Evolutionary conservation across 2,888 invertebrate genomes (phyloP).

Genomic region (Athetis lepigone): DNA sequence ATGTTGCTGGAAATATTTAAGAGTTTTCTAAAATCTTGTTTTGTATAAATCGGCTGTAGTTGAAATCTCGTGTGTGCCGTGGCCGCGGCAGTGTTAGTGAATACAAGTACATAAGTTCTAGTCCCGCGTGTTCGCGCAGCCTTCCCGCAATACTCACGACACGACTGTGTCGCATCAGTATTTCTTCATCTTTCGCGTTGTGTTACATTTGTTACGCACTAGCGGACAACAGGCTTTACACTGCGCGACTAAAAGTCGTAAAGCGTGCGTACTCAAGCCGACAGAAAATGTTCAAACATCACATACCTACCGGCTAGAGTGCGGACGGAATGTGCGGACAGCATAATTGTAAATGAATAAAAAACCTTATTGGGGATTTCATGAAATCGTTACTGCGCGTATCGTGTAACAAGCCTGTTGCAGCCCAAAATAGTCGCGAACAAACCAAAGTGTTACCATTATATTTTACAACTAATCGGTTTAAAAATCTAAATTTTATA

Average conservation of each 20-base stretch:
- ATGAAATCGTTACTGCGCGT: too few species aligned
- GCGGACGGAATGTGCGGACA: too few species aligned
- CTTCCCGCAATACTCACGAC: slow-evolving; percentile 77
- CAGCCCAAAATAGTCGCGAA: slow-evolving; percentile 28
- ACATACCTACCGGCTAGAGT: too few species aligned
- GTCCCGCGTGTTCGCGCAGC: slow-evolving; percentile 75
- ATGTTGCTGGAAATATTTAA: not conserved
- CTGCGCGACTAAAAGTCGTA: not conserved
- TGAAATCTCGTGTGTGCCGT: too few species aligned
- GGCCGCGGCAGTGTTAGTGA: slow-evolving; percentile 7
- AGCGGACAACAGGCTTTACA: slow-evolving; percentile 7
- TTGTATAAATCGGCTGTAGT: not conserved
- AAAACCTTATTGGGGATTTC: not conserved
- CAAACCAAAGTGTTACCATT: slow-evolving; percentile 45
- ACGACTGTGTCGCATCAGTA: slow-evolving; percentile 61
- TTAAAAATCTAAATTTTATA: slow-evolving; percentile 14
- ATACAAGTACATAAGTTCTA: slow-evolving; percentile 71
- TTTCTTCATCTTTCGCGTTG: slow-evolving; percentile 54
- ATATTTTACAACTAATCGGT: slow-evolving; percentile 30
- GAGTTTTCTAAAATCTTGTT: not conserved
- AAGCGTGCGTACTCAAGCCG: too few species aligned
- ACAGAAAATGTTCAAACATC: too few species aligned
- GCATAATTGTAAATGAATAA: not conserved
- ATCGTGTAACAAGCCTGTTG: slow-evolving; percentile 23
- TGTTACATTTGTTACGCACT: slow-evolving; percentile 45